phyloP scores from a whole-genome alignment of 1,140 invertebrate genomes.

The Andrena cerasifolii region DNA sequence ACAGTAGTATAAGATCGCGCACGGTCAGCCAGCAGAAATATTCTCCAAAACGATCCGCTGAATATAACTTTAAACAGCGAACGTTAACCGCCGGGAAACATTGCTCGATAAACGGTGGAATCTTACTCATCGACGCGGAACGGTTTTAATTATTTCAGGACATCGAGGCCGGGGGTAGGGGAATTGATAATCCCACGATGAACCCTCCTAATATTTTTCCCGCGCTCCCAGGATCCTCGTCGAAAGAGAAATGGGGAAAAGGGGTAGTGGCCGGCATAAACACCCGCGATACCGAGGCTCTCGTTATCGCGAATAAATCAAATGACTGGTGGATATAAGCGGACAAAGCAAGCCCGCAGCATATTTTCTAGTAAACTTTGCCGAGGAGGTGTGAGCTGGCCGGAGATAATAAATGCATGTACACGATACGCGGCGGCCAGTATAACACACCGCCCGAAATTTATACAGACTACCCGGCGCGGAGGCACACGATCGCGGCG shows the following conservation, averaged over 20 bases:
- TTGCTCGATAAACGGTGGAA: background rate
- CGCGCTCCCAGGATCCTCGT: conserved; percentile 6
- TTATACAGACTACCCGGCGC: conserved; percentile 48
- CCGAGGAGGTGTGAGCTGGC: conserved; percentile 53
- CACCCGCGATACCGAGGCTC: conserved; percentile 50
- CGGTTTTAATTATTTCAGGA: conserved; percentile 29
- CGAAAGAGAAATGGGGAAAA: conserved; percentile 24
- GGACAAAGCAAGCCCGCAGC: conserved; percentile 49
- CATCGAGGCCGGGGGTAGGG: background rate
- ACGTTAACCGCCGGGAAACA: too few relatives aligned
- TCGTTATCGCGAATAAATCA: conserved; percentile 73
- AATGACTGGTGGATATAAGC: conserved; percentile 64
- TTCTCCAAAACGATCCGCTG: too few relatives aligned
- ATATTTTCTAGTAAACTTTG: conserved; percentile 68
- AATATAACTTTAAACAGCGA: too few relatives aligned
- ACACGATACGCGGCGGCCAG: conserved; percentile 60
- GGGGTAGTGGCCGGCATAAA: conserved; percentile 53
- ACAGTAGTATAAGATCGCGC: background rate
- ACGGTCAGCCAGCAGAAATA: background rate
- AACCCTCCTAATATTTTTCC: conserved; percentile 39
- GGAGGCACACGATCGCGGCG: background rate
- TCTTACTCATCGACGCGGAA: background rate
- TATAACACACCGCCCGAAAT: conserved; percentile 46
- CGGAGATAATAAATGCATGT: conserved; percentile 62
- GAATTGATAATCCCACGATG: conserved; percentile 44